phyloP scores from a whole-genome alignment of 2,113 vertebrate species.

The Corvus hawaiiensis region DNA sequence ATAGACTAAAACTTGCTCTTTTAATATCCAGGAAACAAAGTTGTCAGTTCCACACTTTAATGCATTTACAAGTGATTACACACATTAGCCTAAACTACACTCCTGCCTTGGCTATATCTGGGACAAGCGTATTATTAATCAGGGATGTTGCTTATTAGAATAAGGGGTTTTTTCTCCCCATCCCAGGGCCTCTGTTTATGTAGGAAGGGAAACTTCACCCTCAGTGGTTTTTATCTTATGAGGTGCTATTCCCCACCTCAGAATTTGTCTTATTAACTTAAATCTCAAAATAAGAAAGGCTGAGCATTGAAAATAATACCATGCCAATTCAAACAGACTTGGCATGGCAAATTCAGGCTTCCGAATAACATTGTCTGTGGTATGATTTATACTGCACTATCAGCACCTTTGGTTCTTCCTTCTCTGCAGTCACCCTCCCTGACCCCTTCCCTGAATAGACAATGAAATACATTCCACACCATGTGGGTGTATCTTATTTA shows the following conservation, averaged over 20 bases:
- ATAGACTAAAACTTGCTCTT: not conserved
- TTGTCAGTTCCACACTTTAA: not conserved
- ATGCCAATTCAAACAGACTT: not conserved
- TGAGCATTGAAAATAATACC: not conserved
- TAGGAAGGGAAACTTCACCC: not conserved
- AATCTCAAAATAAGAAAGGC: not conserved
- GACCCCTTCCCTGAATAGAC: not conserved
- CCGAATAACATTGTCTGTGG: not conserved
- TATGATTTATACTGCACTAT: not conserved
- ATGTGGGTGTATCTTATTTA: not conserved
- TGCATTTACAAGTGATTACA: not conserved
- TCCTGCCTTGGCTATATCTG: not conserved
- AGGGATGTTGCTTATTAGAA: not conserved
- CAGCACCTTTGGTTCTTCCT: not conserved
- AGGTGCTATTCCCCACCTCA: not conserved
- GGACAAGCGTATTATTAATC: not conserved
- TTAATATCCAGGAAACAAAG: not conserved
- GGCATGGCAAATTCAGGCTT: not conserved
- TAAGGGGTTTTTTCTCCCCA: not conserved
- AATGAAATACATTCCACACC: not conserved
- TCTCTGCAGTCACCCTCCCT: not conserved
- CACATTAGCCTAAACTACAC: not conserved
- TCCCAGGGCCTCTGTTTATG: not conserved
- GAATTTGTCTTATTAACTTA: not conserved
- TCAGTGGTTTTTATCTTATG: not conserved